Percentiles rank a stretch among this genome's conserved stretches.
These are phyloP conservation scores for Baryphthengus martii DNA, from an alignment of 2,113 vertebrate species.

Conservation along the genomic window DNA sequence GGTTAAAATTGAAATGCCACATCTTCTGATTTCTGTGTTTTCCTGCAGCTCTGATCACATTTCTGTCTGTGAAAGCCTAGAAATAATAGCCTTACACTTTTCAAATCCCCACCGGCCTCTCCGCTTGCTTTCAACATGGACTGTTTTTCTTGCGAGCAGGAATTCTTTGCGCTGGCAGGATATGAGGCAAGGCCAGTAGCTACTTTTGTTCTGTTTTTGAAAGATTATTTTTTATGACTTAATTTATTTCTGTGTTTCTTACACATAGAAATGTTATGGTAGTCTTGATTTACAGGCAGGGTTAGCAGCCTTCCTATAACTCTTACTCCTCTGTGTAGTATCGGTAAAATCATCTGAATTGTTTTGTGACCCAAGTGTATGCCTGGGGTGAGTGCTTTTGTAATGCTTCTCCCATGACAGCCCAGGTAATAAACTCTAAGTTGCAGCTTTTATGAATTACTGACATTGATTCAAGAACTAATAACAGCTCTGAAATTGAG, in stretches of 20 bases:
- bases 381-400: neutral
- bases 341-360: neutral
- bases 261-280: neutral
- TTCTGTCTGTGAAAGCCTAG: conserved; percentile 49
- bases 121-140: conserved; percentile 30
- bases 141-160: conserved; percentile 25
- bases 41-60: conserved; percentile 40
- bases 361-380: neutral
- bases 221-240: conserved; percentile 48
- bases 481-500: neutral
- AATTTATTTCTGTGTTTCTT: conserved; percentile 55
- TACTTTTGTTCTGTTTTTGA: conserved; percentile 23
- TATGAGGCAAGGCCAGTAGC: conserved; percentile 38
- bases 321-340: conserved; percentile 1
- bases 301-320: neutral
- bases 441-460: neutral
- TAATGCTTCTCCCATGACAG: neutral
- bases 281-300: conserved; percentile 29
- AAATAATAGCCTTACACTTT: conserved; percentile 54
- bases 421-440: conserved; percentile 14
- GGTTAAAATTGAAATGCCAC: conserved; percentile 38
- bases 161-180: neutral
- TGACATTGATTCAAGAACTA: neutral
- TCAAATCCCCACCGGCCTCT: conserved; percentile 55
- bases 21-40: conserved; percentile 44